A percentile compares a stretch with the other conserved stretches of the same genome.
Conservation (phyloP, 2,888 invertebrate species). For the Pristionchus entomophagus region DNA sequence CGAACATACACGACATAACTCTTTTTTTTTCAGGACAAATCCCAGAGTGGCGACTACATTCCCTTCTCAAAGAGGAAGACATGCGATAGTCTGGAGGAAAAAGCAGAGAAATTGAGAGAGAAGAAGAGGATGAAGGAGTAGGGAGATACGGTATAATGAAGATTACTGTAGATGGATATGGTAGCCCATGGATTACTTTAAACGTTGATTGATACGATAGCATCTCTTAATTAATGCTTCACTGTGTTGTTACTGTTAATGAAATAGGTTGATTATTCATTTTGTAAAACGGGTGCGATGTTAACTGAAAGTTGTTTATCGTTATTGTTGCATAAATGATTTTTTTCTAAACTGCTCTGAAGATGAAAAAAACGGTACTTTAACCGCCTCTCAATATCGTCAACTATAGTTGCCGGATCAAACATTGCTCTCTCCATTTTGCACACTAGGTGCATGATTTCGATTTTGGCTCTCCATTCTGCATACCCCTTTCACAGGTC, state of each 20-base stretch:
- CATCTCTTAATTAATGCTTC: neutral
- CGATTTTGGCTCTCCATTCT: too few relatives aligned
- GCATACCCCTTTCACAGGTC: too few relatives aligned
- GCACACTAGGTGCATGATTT: too few relatives aligned
- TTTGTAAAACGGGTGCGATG: neutral
- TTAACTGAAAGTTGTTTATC: neutral
- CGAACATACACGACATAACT: too few relatives aligned
- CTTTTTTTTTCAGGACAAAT: slow-evolving; percentile 56
- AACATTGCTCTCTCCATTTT: too few relatives aligned
- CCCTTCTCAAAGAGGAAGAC: slow-evolving; percentile 60
- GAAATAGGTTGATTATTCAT: neutral
- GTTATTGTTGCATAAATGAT: neutral
- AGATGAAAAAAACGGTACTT: neutral
- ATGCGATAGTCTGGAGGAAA: slow-evolving; percentile 67
- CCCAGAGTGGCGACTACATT: slow-evolving; percentile 54
- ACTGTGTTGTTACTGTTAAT: neutral
- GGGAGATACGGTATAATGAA: neutral
- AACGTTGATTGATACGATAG: neutral
- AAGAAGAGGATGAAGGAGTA: slow-evolving; percentile 50
- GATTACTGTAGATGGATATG: neutral
- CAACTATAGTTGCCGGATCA: too few relatives aligned
- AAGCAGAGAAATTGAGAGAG: slow-evolving; percentile 56
- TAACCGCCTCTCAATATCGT: neutral
- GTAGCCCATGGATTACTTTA: neutral
- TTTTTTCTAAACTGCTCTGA: neutral